Evolutionary conservation across 2,113 vertebrate genomes (phyloP).

Genomic region (Microtus oregoni): DNA sequence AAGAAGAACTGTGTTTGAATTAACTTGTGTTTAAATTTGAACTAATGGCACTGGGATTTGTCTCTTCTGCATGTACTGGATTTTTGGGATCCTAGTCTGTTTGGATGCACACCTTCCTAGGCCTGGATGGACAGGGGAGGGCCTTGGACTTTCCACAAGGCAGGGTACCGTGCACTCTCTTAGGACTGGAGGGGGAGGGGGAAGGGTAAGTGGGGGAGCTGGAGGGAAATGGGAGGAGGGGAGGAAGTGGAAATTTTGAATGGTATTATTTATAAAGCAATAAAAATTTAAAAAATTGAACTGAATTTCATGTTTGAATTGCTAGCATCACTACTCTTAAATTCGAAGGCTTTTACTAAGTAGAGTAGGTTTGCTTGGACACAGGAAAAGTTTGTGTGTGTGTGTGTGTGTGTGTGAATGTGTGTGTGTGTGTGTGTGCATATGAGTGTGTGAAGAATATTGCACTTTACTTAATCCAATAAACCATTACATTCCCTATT

Average conservation of each 20-base stretch:
- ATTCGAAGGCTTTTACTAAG: not conserved
- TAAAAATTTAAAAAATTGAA: not conserved
- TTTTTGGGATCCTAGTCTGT: too few relatives aligned
- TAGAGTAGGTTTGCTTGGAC: not conserved
- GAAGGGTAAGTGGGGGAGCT: too few relatives aligned
- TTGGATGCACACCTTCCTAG: too few relatives aligned
- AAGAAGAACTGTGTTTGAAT: not conserved
- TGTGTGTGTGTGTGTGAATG: not conserved
- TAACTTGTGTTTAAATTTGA: not conserved
- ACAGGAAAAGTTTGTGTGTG: not conserved
- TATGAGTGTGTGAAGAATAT: not conserved
- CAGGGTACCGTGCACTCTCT: too few relatives aligned
- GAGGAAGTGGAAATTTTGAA: too few relatives aligned
- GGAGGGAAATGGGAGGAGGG: too few relatives aligned
- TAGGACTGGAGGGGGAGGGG: too few relatives aligned
- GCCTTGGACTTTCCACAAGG: too few relatives aligned
- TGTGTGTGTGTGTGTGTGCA: too few relatives aligned
- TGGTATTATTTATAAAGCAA: too few relatives aligned
- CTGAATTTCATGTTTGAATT: not conserved
- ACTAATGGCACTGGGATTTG: not conserved
- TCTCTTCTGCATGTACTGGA: too few relatives aligned
- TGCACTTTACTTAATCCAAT: not conserved
- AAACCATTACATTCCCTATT: not conserved
- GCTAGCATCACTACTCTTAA: not conserved
- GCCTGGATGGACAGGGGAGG: too few relatives aligned